These are phyloP conservation scores for Edolisoma coerulescens DNA, from an alignment of 2,113 vertebrate species.

Conservation along the genomic window DNA sequence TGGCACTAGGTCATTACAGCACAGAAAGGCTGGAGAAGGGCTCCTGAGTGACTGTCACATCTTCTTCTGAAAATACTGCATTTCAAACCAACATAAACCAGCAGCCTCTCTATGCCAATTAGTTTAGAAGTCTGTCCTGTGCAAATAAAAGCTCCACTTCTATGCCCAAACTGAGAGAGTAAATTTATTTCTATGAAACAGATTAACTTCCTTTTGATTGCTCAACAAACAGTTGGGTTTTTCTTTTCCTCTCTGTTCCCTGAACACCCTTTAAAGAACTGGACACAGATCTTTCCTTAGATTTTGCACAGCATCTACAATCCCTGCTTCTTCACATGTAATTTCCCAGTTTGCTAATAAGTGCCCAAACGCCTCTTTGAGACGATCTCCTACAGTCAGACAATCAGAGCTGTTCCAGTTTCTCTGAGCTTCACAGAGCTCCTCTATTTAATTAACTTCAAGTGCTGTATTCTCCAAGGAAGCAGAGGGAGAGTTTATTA, in stretches of 20 bases:
- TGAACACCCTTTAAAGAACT: not conserved
- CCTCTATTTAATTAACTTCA: constrained; percentile 62
- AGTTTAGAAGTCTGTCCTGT: not conserved
- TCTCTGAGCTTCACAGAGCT: constrained; percentile 21
- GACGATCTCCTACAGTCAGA: constrained; percentile 17
- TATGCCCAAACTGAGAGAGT: not conserved
- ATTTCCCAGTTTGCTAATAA: constrained; percentile 27
- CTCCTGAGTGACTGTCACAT: not conserved
- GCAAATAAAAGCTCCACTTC: not conserved
- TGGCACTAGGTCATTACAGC: not conserved
- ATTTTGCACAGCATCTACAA: not conserved
- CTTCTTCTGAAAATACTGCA: not conserved
- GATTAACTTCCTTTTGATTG: not conserved
- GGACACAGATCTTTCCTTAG: not conserved
- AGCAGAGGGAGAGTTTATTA: constrained; percentile 28
- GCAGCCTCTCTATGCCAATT: not conserved
- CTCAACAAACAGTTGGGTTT: not conserved
- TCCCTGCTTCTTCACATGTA: not conserved
- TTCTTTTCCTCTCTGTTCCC: not conserved
- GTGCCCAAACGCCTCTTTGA: not conserved
- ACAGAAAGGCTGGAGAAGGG: not conserved
- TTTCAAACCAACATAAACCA: not conserved
- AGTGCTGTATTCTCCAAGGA: constrained; percentile 39
- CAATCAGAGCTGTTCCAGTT: constrained; percentile 36
- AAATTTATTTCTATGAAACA: not conserved